phyloP scores from a whole-genome alignment of 2,888 invertebrate genomes.

The Taenaris catops region DNA sequence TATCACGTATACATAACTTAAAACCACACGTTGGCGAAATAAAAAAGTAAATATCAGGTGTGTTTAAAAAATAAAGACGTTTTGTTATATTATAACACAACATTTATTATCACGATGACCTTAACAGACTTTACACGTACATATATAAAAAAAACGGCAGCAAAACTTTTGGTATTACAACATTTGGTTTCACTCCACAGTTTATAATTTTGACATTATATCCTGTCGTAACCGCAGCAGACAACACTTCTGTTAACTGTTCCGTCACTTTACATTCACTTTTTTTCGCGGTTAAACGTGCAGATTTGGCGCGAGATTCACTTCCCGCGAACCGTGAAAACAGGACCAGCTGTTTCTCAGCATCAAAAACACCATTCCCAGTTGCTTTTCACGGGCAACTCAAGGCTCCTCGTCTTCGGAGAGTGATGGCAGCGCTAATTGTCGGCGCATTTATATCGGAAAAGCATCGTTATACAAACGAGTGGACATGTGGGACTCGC shows the following conservation, averaged over 20 bases:
- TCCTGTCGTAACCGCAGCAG: constrained; percentile 22
- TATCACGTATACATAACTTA: no score
- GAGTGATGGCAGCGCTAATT: constrained; percentile 61
- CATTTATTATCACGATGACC: constrained; percentile 27
- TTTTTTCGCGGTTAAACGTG: constrained; percentile 16
- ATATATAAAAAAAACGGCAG: constrained; percentile 22
- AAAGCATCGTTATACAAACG: no score
- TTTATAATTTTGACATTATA: constrained; percentile 25
- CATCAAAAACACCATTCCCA: constrained; percentile 58
- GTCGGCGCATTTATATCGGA: constrained; percentile 55
- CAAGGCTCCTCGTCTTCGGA: constrained; percentile 74
- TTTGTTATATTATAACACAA: constrained; percentile 23
- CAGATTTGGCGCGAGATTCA: constrained; percentile 17
- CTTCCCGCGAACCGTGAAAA: constrained; percentile 12
- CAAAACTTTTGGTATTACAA: constrained; percentile 22
- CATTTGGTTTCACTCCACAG: constrained; percentile 31
- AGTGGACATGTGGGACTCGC: no score
- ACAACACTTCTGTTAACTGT: constrained; percentile 12
- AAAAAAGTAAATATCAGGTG: constrained; percentile 9
- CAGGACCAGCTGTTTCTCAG: constrained; percentile 29
- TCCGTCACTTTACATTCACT: constrained; percentile 19
- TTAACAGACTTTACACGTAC: constrained; percentile 23
- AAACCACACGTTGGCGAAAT: no score
- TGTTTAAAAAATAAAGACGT: constrained; percentile 16
- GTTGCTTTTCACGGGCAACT: constrained; percentile 31